Conservation (phyloP, 1,140 invertebrate genomes). For the Hylyphantes graminicola region DNA sequence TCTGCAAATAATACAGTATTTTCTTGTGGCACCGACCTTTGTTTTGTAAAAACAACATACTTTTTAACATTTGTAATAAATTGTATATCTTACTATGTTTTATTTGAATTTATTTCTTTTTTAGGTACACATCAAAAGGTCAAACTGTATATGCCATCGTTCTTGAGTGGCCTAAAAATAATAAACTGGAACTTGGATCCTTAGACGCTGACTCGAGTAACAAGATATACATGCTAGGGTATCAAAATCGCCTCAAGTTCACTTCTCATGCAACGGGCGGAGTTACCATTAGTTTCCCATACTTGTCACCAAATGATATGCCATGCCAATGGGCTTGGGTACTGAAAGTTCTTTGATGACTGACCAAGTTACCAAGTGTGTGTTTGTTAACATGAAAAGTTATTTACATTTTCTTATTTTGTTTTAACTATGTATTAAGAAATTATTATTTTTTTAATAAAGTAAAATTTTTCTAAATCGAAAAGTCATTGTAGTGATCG, state of each 20-base stretch:
- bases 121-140: constrained; percentile 74
- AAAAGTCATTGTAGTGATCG: too few species aligned
- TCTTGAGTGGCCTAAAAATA: constrained; percentile 76
- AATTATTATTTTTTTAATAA: not conserved
- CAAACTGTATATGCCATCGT: constrained; percentile 75
- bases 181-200: constrained; percentile 66
- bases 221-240: constrained; percentile 36
- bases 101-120: constrained; percentile 16
- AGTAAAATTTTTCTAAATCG: too few species aligned
- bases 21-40: too few species aligned
- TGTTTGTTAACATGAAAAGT: not conserved
- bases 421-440: not conserved
- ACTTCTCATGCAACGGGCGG: not conserved
- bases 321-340: constrained; percentile 53
- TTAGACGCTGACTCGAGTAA: not conserved
- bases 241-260: not conserved
- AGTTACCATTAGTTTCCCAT: constrained; percentile 29
- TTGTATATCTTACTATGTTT: too few species aligned
- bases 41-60: too few species aligned
- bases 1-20: too few species aligned
- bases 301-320: constrained; percentile 22
- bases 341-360: constrained; percentile 29
- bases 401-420: not conserved
- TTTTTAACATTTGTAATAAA: too few species aligned
- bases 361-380: not conserved